These are phyloP conservation scores for Nansenia antarctica DNA, from an alignment of 2,113 vertebrate species.

Conservation along the genomic window DNA sequence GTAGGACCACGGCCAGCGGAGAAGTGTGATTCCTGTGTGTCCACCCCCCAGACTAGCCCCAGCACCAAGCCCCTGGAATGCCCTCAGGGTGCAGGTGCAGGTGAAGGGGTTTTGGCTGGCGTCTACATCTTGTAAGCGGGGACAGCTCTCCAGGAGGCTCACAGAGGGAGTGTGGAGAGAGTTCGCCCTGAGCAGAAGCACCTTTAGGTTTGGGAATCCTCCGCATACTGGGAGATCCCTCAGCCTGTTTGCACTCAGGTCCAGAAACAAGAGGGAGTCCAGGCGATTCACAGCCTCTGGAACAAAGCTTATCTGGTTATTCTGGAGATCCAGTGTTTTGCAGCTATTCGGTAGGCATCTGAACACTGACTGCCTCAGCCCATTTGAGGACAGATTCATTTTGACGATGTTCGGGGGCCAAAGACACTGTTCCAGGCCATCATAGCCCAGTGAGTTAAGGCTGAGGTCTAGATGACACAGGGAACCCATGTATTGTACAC, in stretches of 20 bases:
- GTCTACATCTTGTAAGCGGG: slow-evolving; percentile 64
- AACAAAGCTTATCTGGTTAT: slow-evolving; percentile 78
- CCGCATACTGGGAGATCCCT: slow-evolving; percentile 78
- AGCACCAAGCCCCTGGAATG: slow-evolving; percentile 67
- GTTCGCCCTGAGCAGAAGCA: slow-evolving; percentile 74
- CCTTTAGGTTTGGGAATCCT: slow-evolving; percentile 62
- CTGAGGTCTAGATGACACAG: slow-evolving; percentile 81
- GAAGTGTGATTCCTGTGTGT: slow-evolving; percentile 49
- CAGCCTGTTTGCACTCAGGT: slow-evolving; percentile 82
- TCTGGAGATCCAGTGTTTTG: slow-evolving; percentile 70
- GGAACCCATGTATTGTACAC: slow-evolving; percentile 76
- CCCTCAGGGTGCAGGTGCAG: slow-evolving; percentile 81
- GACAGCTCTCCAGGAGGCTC: slow-evolving; percentile 72
- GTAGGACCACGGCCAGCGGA: slow-evolving; percentile 80
- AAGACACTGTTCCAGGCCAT: slow-evolving; percentile 53
- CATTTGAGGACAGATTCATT: slow-evolving; percentile 83
- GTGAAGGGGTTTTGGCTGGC: slow-evolving; percentile 82
- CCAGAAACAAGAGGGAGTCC: slow-evolving; percentile 73
- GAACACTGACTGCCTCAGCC: slow-evolving; percentile 74
- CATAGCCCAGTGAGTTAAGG: slow-evolving; percentile 75
- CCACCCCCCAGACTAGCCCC: slow-evolving; percentile 5
- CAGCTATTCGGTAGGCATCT: slow-evolving; percentile 78
- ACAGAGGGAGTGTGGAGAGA: slow-evolving; percentile 71
- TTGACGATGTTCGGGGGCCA: slow-evolving; percentile 78
- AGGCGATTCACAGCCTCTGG: slow-evolving; percentile 60